Percentiles rank a stretch among this genome's conserved stretches.
Evolutionary conservation across 2,113 vertebrate genomes (phyloP).

Genomic region (Gorsachius goisagi): DNA sequence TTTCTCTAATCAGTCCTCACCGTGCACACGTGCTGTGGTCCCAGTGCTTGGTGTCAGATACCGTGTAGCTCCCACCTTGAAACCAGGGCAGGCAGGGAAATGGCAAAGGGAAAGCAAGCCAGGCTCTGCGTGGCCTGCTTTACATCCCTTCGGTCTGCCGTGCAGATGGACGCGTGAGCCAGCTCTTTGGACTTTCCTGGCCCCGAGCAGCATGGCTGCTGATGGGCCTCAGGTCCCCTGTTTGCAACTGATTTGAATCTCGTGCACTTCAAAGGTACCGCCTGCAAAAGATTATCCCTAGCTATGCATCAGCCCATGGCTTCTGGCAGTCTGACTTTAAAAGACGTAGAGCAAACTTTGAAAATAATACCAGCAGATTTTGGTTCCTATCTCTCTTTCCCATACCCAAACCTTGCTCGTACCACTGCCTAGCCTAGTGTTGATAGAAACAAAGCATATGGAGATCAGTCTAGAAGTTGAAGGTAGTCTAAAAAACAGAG

Average conservation of each 20-base stretch:
- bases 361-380: background rate
- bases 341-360: background rate
- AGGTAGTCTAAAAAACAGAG: background rate
- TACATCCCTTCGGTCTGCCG: conserved; percentile 27
- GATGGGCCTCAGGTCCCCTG: background rate
- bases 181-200: conserved; percentile 48
- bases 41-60: background rate
- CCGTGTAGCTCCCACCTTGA: background rate
- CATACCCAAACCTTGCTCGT: background rate
- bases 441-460: background rate
- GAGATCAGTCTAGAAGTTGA: background rate
- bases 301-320: background rate
- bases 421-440: background rate
- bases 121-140: background rate
- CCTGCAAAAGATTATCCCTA: conserved; percentile 14
- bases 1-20: background rate
- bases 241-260: conserved; percentile 56
- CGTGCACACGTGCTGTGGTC: background rate
- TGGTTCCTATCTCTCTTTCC: background rate
- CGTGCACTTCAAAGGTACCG: conserved; percentile 44
- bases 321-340: conserved; percentile 29
- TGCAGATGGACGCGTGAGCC: conserved; percentile 36
- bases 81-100: background rate
- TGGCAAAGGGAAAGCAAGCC: background rate
- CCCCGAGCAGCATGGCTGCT: conserved; percentile 17